Conservation (phyloP, 1,140 invertebrate genomes). For the Drosophila gunungcola region DNA sequence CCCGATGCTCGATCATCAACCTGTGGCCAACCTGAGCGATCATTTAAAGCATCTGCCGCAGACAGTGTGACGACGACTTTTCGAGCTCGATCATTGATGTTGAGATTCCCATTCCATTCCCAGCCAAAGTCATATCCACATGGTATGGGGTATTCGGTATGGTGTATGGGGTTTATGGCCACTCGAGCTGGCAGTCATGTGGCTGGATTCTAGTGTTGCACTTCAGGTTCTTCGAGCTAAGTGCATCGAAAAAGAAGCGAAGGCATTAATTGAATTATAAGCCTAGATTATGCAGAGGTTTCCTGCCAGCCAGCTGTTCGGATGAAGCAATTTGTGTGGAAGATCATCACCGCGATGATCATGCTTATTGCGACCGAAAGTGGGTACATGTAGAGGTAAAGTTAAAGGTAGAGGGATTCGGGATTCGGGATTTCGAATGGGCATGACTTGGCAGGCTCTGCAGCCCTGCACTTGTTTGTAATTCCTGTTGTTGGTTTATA, state of each 20-base stretch:
- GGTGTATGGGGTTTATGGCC: conserved; percentile 1
- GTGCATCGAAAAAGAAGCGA: conserved; percentile 63
- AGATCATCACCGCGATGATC: conserved; percentile 56
- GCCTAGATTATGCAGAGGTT: conserved; percentile 84
- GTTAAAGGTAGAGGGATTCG: neutral
- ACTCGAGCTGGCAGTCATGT: conserved; percentile 80
- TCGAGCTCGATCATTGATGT: conserved; percentile 9
- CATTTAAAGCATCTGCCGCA: conserved; percentile 61
- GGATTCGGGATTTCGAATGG: conserved; percentile 2
- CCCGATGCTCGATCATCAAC: conserved; percentile 39
- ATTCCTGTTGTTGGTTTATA: conserved; percentile 70
- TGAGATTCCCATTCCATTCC: neutral
- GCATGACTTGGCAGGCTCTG: conserved; percentile 70
- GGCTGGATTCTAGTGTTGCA: conserved; percentile 80
- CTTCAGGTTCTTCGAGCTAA: conserved; percentile 68
- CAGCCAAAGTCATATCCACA: neutral
- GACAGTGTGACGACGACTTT: conserved; percentile 75
- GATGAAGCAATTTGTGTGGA: conserved; percentile 68
- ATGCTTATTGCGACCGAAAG: conserved; percentile 30
- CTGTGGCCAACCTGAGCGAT: conserved; percentile 31
- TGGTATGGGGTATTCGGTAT: neutral
- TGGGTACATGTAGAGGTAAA: neutral
- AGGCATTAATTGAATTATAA: conserved; percentile 84
- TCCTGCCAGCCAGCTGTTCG: conserved; percentile 72
- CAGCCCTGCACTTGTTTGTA: conserved; percentile 74